Evolutionary conservation across 2,888 invertebrate genomes (phyloP).

Genomic region (Oligia fasciuncula): DNA sequence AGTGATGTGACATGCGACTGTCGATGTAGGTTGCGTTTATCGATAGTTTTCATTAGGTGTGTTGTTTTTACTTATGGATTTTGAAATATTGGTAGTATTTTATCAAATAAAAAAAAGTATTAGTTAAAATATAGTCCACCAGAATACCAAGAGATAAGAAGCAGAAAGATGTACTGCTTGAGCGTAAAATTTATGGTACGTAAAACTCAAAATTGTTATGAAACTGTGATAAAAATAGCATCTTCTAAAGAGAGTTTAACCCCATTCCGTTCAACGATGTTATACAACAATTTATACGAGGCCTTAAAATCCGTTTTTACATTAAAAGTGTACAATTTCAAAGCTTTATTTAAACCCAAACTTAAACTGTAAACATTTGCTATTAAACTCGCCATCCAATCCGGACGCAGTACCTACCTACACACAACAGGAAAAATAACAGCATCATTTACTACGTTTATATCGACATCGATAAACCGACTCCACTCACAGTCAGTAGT

Average conservation of each 20-base stretch:
- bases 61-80: background rate
- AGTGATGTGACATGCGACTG: slow-evolving; percentile 73
- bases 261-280: slow-evolving; percentile 30
- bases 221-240: slow-evolving; percentile 41
- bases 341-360: slow-evolving; percentile 68
- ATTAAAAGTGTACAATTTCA: slow-evolving; percentile 54
- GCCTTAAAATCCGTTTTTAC: slow-evolving; percentile 39
- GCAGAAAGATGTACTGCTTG: slow-evolving; percentile 8
- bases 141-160: background rate
- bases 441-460: slow-evolving; percentile 78
- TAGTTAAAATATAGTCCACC: background rate
- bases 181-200: slow-evolving; percentile 22
- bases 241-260: slow-evolving; percentile 42
- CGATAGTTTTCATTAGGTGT: slow-evolving; percentile 19
- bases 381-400: slow-evolving; percentile 78
- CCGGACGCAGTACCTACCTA: slow-evolving; percentile 61
- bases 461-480: slow-evolving; percentile 86
- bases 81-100: background rate
- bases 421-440: slow-evolving; percentile 78
- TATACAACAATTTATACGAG: slow-evolving; percentile 45
- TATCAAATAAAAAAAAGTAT: background rate
- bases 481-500: slow-evolving; percentile 81
- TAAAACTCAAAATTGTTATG: slow-evolving; percentile 33
- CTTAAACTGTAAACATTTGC: slow-evolving; percentile 73
- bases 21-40: slow-evolving; percentile 60